phyloP scores from a whole-genome alignment of 2,888 invertebrate species.

The Drosophila demipolita region DNA sequence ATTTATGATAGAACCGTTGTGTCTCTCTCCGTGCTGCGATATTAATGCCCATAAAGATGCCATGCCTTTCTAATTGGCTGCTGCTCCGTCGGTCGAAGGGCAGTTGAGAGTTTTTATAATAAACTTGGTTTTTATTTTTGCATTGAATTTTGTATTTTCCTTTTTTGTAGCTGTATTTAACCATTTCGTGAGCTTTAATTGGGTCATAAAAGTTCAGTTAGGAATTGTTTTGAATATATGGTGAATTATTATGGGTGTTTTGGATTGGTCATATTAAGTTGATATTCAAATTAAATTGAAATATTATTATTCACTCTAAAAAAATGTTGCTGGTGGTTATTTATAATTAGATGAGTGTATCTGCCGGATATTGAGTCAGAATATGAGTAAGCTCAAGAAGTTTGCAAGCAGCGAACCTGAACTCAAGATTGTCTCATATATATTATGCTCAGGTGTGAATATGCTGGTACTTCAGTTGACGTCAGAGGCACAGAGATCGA shows the following conservation, averaged over 20 bases:
- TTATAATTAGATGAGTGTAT: slow-evolving; percentile 19
- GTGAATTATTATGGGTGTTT: slow-evolving; percentile 15
- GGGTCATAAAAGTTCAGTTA: slow-evolving; percentile 34
- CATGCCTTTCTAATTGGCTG: slow-evolving; percentile 57
- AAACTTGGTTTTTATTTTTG: slow-evolving; percentile 13
- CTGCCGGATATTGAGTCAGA: slow-evolving; percentile 51
- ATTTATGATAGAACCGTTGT: slow-evolving; percentile 57
- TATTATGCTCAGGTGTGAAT: slow-evolving; percentile 39
- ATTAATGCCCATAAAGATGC: slow-evolving; percentile 35
- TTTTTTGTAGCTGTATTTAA: slow-evolving; percentile 23
- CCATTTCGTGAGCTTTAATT: slow-evolving; percentile 39
- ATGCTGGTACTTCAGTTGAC: slow-evolving; percentile 37
- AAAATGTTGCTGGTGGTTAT: slow-evolving; percentile 4
- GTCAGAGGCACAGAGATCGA: slow-evolving; percentile 29
- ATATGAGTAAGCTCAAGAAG: slow-evolving; percentile 7
- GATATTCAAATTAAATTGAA: background rate
- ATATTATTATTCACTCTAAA: background rate
- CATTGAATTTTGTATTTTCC: slow-evolving; percentile 2
- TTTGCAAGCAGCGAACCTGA: slow-evolving; percentile 12
- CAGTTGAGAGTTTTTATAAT: slow-evolving; percentile 29
- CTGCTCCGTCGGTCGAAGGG: slow-evolving; percentile 43
- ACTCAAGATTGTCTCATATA: background rate
- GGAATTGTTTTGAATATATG: slow-evolving; percentile 7
- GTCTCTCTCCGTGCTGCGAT: slow-evolving; percentile 7
- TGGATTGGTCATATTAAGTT: slow-evolving; percentile 5